Percentiles rank a stretch among this genome's conserved stretches.
Evolutionary conservation across 2,797 vertebrate species (phyloP).

Genomic region (Artibeus jamaicensis): DNA sequence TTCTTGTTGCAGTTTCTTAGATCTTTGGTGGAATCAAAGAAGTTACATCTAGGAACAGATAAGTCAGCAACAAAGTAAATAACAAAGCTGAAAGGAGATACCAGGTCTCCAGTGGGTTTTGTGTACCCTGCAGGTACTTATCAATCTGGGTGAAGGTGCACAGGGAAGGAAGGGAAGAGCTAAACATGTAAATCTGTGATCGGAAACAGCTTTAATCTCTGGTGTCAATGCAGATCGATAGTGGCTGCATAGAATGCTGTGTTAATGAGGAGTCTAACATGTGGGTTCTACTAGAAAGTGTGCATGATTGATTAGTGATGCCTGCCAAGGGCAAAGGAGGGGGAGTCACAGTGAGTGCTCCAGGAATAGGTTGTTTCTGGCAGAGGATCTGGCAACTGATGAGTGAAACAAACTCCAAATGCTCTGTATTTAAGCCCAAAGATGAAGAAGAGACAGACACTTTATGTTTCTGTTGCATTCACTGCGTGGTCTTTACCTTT

Average conservation of each 20-base stretch:
- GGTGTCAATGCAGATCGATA: neutral
- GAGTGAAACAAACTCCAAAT: neutral
- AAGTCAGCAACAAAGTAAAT: neutral
- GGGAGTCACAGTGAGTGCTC: rapidly evolving
- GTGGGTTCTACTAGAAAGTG: neutral
- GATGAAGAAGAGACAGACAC: neutral
- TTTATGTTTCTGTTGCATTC: neutral
- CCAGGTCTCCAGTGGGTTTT: neutral
- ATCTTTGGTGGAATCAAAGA: neutral
- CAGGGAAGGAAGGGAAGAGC: neutral
- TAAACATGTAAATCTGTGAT: rapidly evolving
- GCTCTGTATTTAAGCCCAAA: neutral
- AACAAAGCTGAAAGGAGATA: neutral
- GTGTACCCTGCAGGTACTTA: neutral
- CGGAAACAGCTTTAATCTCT: neutral
- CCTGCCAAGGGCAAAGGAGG: neutral
- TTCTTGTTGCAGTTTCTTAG: neutral
- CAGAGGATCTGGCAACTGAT: neutral
- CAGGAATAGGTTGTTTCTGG: neutral
- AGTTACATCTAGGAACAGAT: neutral
- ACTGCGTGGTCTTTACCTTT: neutral
- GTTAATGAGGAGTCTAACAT: neutral
- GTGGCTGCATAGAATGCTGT: neutral
- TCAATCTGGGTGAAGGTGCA: neutral
- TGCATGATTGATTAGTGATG: neutral